Base-by-base conservation (phyloP, 2,888 invertebrate species). In the Leuctra nigra region DNA sequence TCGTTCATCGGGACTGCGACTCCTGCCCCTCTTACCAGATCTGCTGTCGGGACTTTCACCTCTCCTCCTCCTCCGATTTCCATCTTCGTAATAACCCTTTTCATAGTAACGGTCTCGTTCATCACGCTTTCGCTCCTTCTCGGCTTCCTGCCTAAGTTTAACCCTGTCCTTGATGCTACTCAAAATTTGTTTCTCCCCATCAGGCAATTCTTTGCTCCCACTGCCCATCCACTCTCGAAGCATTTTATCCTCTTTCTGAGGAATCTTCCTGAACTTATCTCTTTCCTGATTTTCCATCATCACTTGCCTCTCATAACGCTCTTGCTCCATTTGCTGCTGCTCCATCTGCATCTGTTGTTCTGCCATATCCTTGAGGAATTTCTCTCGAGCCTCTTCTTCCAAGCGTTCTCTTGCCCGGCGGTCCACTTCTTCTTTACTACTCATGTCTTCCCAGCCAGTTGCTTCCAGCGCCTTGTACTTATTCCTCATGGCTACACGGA, bases 401-500 rank as follows among this genome's bases (percentile, higher is more conserved):
- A 59, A 36, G 56, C 53, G 54, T 57, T 57, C 47, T 18, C 33
- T 16, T n/a, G 24, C 48, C 35, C 16, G 22, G 16, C 50, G 16
- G 7, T 29, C 29, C 18, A 20, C 41, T 35, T 50, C 50, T 22
- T 50, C 50, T 20, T 48, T 48, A 3, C 14, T 14, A 6, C 29
- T 29, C 9, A 50, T 7, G 20, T 20, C 35, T 18, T 50, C 16
- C 50, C 50, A 50, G 14, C 50, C 50, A 4, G 9, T n/a, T 11
- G 33, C n/a, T 52, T 24, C 75, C 47, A 76, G 73, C 47, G 75
- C 71, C 60, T 75, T 75, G 64, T 72, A 70, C 60, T 77, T 76
- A 63, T 82, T 82, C 36, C 82, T 75, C 83, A 84, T 83, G 1
- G 81, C 77, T 0, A 84, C 81, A 4, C 82, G 76, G 64, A 83